These are phyloP conservation scores for Micrasema minimum DNA, from an alignment of 1,140 invertebrate species.

Conservation along the genomic window DNA sequence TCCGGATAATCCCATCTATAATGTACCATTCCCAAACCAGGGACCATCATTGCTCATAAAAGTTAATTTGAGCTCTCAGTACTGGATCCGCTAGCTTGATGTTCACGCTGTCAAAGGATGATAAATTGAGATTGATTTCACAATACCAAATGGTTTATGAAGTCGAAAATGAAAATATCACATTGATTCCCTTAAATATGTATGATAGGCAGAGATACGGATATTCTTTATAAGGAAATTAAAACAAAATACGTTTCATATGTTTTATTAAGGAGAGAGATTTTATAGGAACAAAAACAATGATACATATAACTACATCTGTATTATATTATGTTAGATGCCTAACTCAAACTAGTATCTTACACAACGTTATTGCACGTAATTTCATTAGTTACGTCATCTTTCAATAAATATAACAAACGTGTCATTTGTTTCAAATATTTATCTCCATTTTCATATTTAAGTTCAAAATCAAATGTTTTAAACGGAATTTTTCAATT, in stretches of 20 bases:
- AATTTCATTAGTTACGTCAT: too few relatives aligned
- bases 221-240: too few relatives aligned
- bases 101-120: conserved; percentile 11
- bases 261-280: too few relatives aligned
- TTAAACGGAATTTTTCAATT: conserved; percentile 16
- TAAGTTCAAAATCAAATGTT: too few relatives aligned
- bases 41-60: conserved; percentile 20
- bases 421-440: too few relatives aligned
- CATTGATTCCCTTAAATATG: neutral
- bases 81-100: neutral
- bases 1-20: neutral
- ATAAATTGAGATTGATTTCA: conserved; percentile 26
- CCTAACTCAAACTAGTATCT: too few relatives aligned
- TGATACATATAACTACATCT: neutral
- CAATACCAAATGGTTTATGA: neutral
- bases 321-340: neutral
- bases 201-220: too few relatives aligned
- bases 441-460: too few relatives aligned
- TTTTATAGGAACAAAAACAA: neutral
- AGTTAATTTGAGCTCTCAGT: conserved; percentile 13
- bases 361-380: too few relatives aligned
- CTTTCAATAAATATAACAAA: too few relatives aligned
- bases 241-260: too few relatives aligned
- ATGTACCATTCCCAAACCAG: conserved; percentile 14
- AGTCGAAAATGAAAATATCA: neutral